Evolutionary conservation across 2,888 invertebrate genomes (phyloP).

Genomic region (Brachyopa scutellaris): DNA sequence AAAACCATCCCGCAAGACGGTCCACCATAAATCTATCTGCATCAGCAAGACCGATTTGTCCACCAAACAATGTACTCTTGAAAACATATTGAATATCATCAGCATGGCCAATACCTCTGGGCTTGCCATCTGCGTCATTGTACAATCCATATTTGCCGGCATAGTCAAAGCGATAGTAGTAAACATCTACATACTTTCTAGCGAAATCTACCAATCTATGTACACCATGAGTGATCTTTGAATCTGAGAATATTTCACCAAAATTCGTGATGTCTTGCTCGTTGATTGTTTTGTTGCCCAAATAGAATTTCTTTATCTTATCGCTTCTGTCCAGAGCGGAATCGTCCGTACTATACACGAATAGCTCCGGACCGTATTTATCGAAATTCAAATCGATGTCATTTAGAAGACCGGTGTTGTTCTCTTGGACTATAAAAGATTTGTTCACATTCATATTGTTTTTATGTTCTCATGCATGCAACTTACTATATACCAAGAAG

Average conservation of each 20-base stretch:
- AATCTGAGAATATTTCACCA: constrained; percentile 84
- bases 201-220: constrained; percentile 84
- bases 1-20: constrained; percentile 80
- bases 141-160: constrained; percentile 84
- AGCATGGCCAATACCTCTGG: constrained; percentile 76
- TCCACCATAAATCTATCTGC: constrained; percentile 81
- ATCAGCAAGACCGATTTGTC: constrained; percentile 75
- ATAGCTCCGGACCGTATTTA: constrained; percentile 77
- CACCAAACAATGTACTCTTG: constrained; percentile 74
- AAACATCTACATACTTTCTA: constrained; percentile 83
- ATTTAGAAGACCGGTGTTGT: constrained; percentile 74
- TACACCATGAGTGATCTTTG: constrained; percentile 83
- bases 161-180: constrained; percentile 85
- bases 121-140: constrained; percentile 81
- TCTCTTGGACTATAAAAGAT: constrained; percentile 71
- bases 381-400: constrained; percentile 76
- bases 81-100: constrained; percentile 78
- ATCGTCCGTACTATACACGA: constrained; percentile 81
- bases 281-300: constrained; percentile 54
- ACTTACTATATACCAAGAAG: constrained; percentile 78
- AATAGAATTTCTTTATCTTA: constrained; percentile 69
- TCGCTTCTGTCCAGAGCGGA: too few relatives aligned
- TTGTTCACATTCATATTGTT: too few relatives aligned
- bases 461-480: too few relatives aligned
- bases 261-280: constrained; percentile 70